Evolutionary conservation across 2,797 vertebrate genomes (phyloP).

Genomic region (Carapus acus): DNA sequence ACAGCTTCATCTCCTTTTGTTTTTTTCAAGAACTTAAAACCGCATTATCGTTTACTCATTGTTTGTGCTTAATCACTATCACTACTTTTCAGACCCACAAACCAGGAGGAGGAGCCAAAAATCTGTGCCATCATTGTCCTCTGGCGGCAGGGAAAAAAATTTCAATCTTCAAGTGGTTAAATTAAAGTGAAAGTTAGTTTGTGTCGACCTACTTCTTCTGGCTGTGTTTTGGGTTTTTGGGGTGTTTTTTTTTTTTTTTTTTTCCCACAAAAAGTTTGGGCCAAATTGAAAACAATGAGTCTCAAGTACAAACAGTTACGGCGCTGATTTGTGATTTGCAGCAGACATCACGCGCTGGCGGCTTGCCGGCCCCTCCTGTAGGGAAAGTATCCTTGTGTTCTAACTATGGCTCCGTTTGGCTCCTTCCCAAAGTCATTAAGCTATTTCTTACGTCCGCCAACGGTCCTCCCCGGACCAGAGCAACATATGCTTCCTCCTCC

Average conservation of each 20-base stretch:
- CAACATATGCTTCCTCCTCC: slow-evolving; percentile 48
- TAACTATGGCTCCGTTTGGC: slow-evolving; percentile 22
- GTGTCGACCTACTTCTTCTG: background rate
- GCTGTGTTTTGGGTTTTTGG: background rate
- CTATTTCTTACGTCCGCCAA: slow-evolving; percentile 35
- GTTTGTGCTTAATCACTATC: too few species aligned
- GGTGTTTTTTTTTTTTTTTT: too few species aligned
- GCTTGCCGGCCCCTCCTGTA: slow-evolving; percentile 15
- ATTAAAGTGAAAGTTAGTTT: background rate
- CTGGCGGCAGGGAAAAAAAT: background rate
- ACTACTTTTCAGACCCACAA: too few species aligned
- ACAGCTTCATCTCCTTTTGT: too few species aligned
- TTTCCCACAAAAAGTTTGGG: too few species aligned
- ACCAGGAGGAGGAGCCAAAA: too few species aligned
- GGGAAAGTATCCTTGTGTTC: slow-evolving; percentile 2
- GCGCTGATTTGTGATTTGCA: slow-evolving; percentile 20
- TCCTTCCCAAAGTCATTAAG: slow-evolving; percentile 40
- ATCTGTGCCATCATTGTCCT: background rate
- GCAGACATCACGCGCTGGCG: slow-evolving; percentile 2
- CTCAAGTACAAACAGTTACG: slow-evolving; percentile 7
- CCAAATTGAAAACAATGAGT: background rate
- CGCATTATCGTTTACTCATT: too few species aligned
- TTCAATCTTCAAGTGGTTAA: background rate
- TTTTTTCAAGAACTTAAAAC: too few species aligned
- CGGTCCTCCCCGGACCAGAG: slow-evolving; percentile 35